phyloP scores from a whole-genome alignment of 2,888 invertebrate genomes.

The Ophraella communa region DNA sequence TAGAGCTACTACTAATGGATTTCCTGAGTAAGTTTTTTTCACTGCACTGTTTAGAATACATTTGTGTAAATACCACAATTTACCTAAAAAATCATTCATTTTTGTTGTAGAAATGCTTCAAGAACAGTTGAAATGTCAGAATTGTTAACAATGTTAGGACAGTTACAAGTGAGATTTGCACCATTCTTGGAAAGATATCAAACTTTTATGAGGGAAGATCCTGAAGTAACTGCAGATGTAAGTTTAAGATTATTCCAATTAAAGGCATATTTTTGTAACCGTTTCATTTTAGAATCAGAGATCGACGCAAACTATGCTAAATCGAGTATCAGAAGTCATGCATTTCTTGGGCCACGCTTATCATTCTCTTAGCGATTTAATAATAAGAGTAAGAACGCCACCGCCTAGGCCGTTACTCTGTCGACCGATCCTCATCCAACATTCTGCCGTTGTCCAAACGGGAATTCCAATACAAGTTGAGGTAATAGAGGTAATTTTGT shows the following conservation, averaged over 20 bases:
- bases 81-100: not conserved
- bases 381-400: constrained; percentile 71
- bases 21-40: constrained; percentile 37
- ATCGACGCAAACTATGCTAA: constrained; percentile 71
- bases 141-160: constrained; percentile 63
- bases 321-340: constrained; percentile 78
- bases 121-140: constrained; percentile 65
- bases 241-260: not conserved
- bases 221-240: constrained; percentile 57
- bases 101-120: constrained; percentile 55
- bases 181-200: constrained; percentile 72
- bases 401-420: constrained; percentile 75
- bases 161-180: constrained; percentile 66
- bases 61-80: not conserved
- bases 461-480: constrained; percentile 71
- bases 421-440: constrained; percentile 75
- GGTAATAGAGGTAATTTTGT: constrained; percentile 48
- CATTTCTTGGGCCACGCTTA: constrained; percentile 89
- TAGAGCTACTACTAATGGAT: constrained; percentile 32
- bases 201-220: constrained; percentile 68
- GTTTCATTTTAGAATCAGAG: constrained; percentile 57
- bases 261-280: not conserved
- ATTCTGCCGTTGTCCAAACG: constrained; percentile 69
- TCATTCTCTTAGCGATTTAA: constrained; percentile 88
- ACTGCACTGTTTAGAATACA: constrained; percentile 12